These are phyloP conservation scores for Melanargia galathea DNA, from an alignment of 2,888 invertebrate species.

Conservation along the genomic window DNA sequence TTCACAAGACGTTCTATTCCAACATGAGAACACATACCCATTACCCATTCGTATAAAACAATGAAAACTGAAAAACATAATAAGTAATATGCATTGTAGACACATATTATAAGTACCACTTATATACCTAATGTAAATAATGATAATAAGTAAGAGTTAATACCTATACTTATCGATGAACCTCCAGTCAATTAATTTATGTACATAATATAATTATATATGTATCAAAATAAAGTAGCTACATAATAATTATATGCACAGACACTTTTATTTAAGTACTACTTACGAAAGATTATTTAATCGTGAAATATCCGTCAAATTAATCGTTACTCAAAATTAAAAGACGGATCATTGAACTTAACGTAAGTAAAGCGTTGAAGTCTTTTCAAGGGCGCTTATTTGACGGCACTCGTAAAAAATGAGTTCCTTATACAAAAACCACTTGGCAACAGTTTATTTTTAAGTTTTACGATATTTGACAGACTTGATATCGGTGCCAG, in stretches of 20 bases:
- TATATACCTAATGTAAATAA: too few relatives aligned
- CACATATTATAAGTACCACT: too few relatives aligned
- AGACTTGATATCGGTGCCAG: constrained; percentile 23
- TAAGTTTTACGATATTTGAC: constrained; percentile 27
- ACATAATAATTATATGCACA: background rate
- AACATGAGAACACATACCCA: background rate
- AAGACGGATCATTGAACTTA: constrained; percentile 64
- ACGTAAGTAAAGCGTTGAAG: constrained; percentile 72
- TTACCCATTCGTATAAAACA: background rate
- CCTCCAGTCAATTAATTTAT: too few relatives aligned
- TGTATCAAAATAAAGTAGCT: background rate
- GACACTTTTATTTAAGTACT: background rate
- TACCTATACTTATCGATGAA: too few relatives aligned
- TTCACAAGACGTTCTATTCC: background rate
- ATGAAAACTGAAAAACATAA: background rate
- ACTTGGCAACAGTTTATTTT: constrained; percentile 41
- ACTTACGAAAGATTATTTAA: constrained; percentile 14
- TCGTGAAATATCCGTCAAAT: constrained; percentile 28
- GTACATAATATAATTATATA: background rate
- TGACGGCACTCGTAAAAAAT: constrained; percentile 57
- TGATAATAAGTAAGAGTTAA: too few relatives aligned
- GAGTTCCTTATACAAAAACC: constrained; percentile 43
- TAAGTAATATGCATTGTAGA: background rate
- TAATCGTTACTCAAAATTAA: constrained; percentile 37
- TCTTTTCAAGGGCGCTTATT: constrained; percentile 78